These are phyloP conservation scores for Notamacropus eugenii DNA, from an alignment of 2,797 vertebrate species.

Conservation along the genomic window DNA sequence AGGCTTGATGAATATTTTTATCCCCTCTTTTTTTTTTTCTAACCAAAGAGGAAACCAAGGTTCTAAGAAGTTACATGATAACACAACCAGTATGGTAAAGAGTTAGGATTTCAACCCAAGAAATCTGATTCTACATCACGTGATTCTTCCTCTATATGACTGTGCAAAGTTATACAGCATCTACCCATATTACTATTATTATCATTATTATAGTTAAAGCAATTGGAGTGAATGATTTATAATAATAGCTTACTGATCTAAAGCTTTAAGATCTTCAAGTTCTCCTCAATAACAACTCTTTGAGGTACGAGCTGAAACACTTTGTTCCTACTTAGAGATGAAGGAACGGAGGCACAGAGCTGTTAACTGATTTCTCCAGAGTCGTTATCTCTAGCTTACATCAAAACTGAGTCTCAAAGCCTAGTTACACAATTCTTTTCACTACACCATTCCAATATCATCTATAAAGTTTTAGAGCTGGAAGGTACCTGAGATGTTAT, in stretches of 20 bases:
- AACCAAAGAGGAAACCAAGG: background rate
- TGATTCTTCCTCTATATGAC: background rate
- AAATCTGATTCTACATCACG: background rate
- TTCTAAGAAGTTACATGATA: background rate
- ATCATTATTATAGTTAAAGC: background rate
- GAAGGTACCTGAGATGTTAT: background rate
- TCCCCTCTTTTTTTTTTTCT: background rate
- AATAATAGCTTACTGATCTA: background rate
- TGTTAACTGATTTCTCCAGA: background rate
- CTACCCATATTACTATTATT: no score
- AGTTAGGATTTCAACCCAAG: background rate
- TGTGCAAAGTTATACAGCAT: no score
- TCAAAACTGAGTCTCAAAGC: background rate
- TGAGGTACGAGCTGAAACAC: background rate
- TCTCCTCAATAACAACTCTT: background rate
- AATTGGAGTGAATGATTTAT: background rate
- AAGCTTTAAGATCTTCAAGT: background rate
- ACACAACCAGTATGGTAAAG: background rate
- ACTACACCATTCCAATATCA: background rate
- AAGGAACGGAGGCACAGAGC: background rate
- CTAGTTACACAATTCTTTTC: background rate
- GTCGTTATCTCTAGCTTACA: background rate
- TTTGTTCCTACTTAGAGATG: background rate
- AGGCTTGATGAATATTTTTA: background rate
- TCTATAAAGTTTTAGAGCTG: constrained; percentile 28